Evolutionary conservation across 2,797 vertebrate species (phyloP).

Genomic region (Artibeus lituratus): DNA sequence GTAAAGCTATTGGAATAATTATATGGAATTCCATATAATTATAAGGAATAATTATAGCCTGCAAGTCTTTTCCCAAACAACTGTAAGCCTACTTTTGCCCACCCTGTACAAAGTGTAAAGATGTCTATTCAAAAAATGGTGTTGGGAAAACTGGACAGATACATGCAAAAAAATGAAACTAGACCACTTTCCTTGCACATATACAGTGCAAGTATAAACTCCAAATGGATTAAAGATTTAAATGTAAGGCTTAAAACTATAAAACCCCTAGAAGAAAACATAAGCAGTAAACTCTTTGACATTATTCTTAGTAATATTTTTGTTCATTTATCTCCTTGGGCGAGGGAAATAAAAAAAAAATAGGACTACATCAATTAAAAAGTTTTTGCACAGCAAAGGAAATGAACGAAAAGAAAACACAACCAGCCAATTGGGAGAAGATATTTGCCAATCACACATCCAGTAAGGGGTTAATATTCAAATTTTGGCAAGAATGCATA

Average conservation of each 20-base stretch:
- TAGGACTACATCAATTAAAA: not conserved
- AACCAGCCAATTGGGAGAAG: not conserved
- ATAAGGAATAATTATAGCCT: not conserved
- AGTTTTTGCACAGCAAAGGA: not conserved
- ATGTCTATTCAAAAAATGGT: not conserved
- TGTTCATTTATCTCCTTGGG: not conserved
- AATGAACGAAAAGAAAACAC: not conserved
- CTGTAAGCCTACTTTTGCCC: not conserved
- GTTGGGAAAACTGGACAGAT: not conserved
- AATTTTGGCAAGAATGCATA: not conserved
- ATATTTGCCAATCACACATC: not conserved
- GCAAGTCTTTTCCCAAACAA: not conserved
- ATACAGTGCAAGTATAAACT: not conserved
- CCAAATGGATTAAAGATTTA: not conserved
- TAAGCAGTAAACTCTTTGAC: not conserved
- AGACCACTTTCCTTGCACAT: not conserved
- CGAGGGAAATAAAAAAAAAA: not conserved
- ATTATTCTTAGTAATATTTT: not conserved
- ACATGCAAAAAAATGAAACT: not conserved
- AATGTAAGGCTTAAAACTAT: not conserved
- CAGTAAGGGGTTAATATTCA: not conserved
- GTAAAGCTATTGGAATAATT: not conserved
- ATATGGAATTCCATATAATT: not conserved
- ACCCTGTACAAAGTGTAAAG: not conserved
- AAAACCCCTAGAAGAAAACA: not conserved